phyloP scores from a whole-genome alignment of 2,113 vertebrate genomes.

The Oryzias woworae region DNA sequence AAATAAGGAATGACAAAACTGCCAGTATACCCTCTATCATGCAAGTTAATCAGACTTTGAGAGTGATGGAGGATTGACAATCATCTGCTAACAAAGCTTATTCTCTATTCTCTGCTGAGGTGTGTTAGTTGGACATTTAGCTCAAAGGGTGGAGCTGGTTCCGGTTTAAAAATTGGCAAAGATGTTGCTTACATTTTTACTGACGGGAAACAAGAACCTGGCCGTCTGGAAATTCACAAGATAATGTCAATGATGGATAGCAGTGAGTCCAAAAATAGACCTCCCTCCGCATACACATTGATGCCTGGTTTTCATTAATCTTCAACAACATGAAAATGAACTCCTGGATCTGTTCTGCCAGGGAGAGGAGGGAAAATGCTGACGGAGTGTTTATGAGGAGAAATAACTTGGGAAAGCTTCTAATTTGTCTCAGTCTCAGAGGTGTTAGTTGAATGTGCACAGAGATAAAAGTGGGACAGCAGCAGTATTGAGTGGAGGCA shows the following conservation, averaged over 20 bases:
- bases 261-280: slow-evolving; percentile 65
- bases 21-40: neutral
- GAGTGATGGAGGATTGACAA: slow-evolving; percentile 18
- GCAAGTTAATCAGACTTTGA: slow-evolving; percentile 1
- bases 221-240: slow-evolving; percentile 51
- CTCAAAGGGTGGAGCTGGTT: slow-evolving; percentile 35
- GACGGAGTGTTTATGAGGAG: slow-evolving; percentile 76
- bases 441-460: slow-evolving; percentile 72
- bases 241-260: slow-evolving; percentile 67
- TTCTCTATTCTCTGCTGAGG: slow-evolving; percentile 9
- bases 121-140: slow-evolving; percentile 34
- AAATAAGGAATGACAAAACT: too few relatives aligned
- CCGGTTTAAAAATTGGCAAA: slow-evolving; percentile 18
- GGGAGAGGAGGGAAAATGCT: slow-evolving; percentile 48
- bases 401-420: slow-evolving; percentile 72
- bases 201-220: slow-evolving; percentile 58
- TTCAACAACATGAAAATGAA: slow-evolving; percentile 80
- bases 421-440: slow-evolving; percentile 77
- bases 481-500: slow-evolving; percentile 51
- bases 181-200: slow-evolving; percentile 37
- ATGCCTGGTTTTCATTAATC: slow-evolving; percentile 76
- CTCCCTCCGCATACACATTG: slow-evolving; percentile 62
- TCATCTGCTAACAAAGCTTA: slow-evolving; percentile 4
- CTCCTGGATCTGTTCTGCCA: slow-evolving; percentile 64
- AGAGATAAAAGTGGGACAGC: slow-evolving; percentile 53